Base-by-base conservation (phyloP, 2,797 vertebrate species). In the Mormyrus hasselquistii region DNA sequence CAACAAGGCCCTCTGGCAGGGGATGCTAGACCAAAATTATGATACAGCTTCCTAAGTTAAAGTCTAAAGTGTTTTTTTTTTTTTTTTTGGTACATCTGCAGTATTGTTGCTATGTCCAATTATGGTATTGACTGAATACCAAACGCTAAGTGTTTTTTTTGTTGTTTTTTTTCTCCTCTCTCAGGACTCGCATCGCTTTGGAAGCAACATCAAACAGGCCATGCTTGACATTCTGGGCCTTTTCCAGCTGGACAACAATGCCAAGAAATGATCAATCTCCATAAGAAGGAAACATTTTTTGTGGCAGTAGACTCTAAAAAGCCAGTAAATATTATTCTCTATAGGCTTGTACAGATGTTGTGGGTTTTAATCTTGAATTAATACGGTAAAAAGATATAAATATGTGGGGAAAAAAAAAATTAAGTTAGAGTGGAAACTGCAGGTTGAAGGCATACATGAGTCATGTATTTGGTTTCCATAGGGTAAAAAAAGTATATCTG, bases 151-250 rank as follows among this genome's bases (percentile, higher is more conserved):
- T 34, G 14, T 86, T 6, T 41, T 50, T 55, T 50, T 87, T 59
- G 44, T 34, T 47, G 0, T 84, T 7, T 29, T 44, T 52, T n/a
- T 87, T 47, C 62, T 9, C 2, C 49, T 53, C 52, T 53, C 52
- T 49, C 34, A 99, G 98, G 97, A 99, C 92, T 99, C 98, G 0
- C 98, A 98, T 88, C 98, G 98, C 62, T 99, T 99, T n/a, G 98
- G 98, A 16, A 86, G 25, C 91, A 95, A 98, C 93, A 95, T 99
- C 92, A 93, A 22, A 90, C 95, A 96, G 90, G 97, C 98, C 55
- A 95, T 99, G 97, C 84, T 94, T 19, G 98, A 99, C 84, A 96
- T 98, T 3, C 92, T 97, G 92, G 86, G 41, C 87, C 95, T 99
- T 88, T 98, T 97, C 91, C 92, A 95, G 88, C 14, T 93, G 0